Conservation (phyloP, 1,140 invertebrate species). For the Calycopis cecrops region DNA sequence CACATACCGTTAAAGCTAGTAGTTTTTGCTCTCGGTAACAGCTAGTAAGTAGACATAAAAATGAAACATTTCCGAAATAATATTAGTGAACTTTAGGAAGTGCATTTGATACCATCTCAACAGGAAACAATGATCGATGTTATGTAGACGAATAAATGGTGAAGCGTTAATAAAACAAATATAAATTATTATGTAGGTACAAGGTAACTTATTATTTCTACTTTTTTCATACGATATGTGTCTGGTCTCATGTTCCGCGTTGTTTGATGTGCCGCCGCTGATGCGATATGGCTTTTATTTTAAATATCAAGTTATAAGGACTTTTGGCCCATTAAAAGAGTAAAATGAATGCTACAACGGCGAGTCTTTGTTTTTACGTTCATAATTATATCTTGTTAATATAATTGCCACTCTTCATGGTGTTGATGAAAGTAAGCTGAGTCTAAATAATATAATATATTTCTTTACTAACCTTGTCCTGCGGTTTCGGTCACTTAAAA, state of each 20-base stretch:
- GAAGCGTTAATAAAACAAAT: constrained; percentile 12
- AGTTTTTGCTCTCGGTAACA: too few relatives aligned
- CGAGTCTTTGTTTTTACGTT: background rate
- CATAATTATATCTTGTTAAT: constrained; percentile 4
- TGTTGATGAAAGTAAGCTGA: background rate
- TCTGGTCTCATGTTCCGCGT: constrained; percentile 15
- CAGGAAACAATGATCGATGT: constrained; percentile 8
- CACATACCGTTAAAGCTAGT: too few relatives aligned
- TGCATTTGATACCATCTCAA: constrained; percentile 10
- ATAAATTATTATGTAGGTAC: constrained; percentile 16
- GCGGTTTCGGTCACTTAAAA: too few relatives aligned
- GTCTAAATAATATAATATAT: background rate
- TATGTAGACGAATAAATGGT: background rate
- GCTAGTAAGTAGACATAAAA: background rate
- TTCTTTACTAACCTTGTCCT: too few relatives aligned
- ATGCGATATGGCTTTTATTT: constrained; percentile 13
- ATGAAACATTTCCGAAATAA: background rate
- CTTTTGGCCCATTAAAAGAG: constrained; percentile 7
- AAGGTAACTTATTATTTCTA: constrained; percentile 17
- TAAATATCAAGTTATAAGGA: constrained; percentile 12
- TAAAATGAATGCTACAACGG: constrained; percentile 4
- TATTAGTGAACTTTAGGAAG: constrained; percentile 9
- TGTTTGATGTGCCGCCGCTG: constrained; percentile 18
- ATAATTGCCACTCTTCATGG: background rate
- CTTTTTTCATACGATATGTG: constrained; percentile 18